A percentile compares a stretch with the other conserved stretches of the same genome.
Evolutionary conservation across 2,797 vertebrate species (phyloP).

Genomic region (Phataginus tricuspis): DNA sequence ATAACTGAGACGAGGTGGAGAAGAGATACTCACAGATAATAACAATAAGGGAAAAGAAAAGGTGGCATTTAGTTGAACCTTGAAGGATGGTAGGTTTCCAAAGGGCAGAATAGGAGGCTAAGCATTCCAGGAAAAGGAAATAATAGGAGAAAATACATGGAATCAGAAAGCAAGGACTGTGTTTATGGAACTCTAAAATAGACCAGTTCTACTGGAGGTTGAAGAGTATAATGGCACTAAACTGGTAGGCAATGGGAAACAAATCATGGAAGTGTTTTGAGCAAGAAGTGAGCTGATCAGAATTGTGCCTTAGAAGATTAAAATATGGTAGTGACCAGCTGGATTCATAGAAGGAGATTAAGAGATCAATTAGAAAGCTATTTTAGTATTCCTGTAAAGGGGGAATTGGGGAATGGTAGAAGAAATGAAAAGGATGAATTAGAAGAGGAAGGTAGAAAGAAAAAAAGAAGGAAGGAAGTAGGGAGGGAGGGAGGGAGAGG

Average conservation of each 20-base stretch:
- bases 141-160: not conserved
- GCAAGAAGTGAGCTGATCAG: not conserved
- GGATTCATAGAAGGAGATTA: not conserved
- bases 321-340: not conserved
- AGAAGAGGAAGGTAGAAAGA: not conserved
- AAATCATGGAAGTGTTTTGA: slow-evolving; percentile 6
- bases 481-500: not conserved
- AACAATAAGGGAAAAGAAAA: slow-evolving; percentile 13
- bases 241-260: not conserved
- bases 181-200: not conserved
- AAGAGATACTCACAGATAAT: slow-evolving; percentile 2
- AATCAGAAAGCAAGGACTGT: not conserved
- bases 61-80: not conserved
- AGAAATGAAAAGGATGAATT: not conserved
- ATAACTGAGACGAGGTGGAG: not conserved
- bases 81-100: not conserved
- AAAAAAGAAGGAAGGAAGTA: not conserved
- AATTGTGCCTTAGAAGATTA: slow-evolving; percentile 27
- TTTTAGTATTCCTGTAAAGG: not conserved
- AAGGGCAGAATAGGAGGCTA: not conserved
- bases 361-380: slow-evolving; percentile 37
- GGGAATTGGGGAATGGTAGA: not conserved
- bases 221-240: not conserved
- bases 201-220: not conserved
- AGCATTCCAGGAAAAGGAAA: not conserved